Evolutionary conservation across 2,113 vertebrate species (phyloP).

Genomic region (Nanger granti): DNA sequence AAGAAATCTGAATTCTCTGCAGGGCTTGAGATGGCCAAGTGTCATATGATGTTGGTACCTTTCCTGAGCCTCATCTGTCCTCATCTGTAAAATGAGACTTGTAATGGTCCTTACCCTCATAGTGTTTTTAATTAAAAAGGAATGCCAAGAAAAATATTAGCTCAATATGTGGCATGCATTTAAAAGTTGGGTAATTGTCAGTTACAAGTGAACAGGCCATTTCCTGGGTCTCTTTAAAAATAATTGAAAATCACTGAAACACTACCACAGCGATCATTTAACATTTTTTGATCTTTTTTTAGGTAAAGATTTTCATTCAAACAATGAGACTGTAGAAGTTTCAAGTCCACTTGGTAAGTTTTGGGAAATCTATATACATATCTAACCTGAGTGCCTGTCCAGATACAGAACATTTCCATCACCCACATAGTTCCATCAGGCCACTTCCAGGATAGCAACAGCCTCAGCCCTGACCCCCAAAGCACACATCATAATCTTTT

Average conservation of each 20-base stretch:
- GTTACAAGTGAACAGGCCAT: neutral
- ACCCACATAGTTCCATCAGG: neutral
- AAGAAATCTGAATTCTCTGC: neutral
- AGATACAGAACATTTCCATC: neutral
- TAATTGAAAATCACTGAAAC: neutral
- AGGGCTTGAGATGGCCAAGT: neutral
- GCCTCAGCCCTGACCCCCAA: neutral
- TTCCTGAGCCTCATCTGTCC: neutral
- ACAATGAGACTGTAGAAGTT: neutral
- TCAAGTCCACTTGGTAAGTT: neutral
- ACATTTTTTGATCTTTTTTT: neutral
- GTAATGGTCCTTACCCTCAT: neutral
- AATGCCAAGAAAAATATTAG: neutral
- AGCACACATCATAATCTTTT: neutral
- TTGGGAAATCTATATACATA: neutral
- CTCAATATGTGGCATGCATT: neutral
- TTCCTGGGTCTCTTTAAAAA: neutral
- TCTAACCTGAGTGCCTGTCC: neutral
- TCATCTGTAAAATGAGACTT: neutral
- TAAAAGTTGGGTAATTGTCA: neutral
- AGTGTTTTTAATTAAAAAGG: neutral
- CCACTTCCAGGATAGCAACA: neutral
- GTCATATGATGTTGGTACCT: neutral
- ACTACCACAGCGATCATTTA: neutral
- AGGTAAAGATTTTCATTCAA: neutral